Evolutionary conservation across 2,888 invertebrate species (phyloP).

Genomic region (Hermodice carunculata): DNA sequence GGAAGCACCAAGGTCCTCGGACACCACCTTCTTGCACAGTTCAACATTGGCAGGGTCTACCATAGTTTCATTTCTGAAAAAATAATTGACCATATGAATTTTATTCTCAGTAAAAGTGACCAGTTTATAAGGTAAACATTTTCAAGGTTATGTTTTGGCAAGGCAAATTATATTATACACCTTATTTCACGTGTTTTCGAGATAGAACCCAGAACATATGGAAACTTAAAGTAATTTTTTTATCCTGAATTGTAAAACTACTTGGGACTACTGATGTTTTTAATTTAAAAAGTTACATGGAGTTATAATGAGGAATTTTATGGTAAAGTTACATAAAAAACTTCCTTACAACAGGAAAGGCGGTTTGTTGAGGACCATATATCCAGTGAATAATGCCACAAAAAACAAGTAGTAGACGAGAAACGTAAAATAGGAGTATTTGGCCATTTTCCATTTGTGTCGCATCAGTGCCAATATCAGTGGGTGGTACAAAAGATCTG

Average conservation of each 20-base stretch:
- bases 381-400: constrained; percentile 24
- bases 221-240: too few relatives aligned
- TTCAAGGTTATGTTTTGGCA: too few relatives aligned
- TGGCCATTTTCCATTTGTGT: constrained; percentile 31
- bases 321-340: too few relatives aligned
- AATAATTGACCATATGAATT: too few relatives aligned
- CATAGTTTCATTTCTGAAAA: constrained; percentile 7
- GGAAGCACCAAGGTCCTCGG: neutral
- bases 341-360: constrained; percentile 25
- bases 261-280: too few relatives aligned
- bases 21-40: neutral
- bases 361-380: constrained; percentile 22
- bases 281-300: too few relatives aligned
- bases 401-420: constrained; percentile 29
- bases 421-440: constrained; percentile 26
- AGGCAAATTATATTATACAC: too few relatives aligned
- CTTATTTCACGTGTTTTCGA: too few relatives aligned
- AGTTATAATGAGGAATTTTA: too few relatives aligned
- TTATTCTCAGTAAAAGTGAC: neutral
- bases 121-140: too few relatives aligned
- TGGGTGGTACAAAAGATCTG: constrained; percentile 32
- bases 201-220: too few relatives aligned
- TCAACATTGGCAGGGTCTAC: neutral
- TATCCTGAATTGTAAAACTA: too few relatives aligned
- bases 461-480: constrained; percentile 26